Evolutionary conservation across 2,888 invertebrate genomes (phyloP).

Genomic region (Dugesia japonica): DNA sequence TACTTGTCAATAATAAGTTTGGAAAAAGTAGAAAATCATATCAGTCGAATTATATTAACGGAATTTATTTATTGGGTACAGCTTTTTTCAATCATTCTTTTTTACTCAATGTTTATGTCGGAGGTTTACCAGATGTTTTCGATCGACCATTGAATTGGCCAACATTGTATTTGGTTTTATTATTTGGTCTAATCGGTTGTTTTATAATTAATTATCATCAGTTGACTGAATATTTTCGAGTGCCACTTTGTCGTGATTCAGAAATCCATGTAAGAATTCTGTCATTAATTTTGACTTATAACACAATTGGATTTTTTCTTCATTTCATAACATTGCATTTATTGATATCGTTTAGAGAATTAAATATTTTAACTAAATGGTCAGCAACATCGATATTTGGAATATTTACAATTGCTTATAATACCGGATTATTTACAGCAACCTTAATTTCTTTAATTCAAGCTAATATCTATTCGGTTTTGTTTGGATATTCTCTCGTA

Average conservation of each 20-base stretch:
- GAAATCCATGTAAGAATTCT: neutral
- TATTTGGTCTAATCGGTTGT: neutral
- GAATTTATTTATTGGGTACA: neutral
- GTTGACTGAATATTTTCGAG: neutral
- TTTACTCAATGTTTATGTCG: neutral
- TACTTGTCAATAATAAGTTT: neutral
- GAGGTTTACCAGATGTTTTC: neutral
- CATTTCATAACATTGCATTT: neutral
- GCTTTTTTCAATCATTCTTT: neutral
- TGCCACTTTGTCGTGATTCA: neutral
- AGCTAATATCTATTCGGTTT: neutral
- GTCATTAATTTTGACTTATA: neutral
- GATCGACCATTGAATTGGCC: neutral
- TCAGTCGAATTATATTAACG: neutral
- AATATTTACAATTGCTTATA: neutral
- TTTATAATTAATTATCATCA: neutral
- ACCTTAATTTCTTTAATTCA: neutral
- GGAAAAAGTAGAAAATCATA: neutral
- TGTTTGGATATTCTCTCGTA: neutral
- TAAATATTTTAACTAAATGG: neutral
- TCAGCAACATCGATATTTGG: neutral
- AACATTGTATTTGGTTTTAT: neutral
- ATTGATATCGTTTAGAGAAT: neutral
- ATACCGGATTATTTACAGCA: neutral
- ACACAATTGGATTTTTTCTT: neutral